phyloP scores from a whole-genome alignment of 37 sponge, comb jelly and placozoan genomes.

The Agelas oroides region DNA sequence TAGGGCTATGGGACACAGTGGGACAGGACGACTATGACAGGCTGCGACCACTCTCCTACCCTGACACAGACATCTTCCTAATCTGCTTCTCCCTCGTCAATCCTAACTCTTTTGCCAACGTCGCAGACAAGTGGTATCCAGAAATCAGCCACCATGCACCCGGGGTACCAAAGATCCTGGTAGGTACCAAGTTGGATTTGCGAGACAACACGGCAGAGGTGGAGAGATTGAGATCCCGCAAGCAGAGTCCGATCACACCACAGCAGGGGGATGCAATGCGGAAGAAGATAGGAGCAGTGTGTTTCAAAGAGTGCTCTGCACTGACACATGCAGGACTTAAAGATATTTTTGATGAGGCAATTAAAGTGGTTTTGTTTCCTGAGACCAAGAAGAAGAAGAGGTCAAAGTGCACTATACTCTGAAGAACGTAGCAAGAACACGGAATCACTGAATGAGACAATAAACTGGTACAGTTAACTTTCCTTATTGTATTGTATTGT shows the following conservation, averaged over 20 bases:
- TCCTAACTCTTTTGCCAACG: slow-evolving; percentile 83
- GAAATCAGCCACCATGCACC: slow-evolving; percentile 88
- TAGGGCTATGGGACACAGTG: slow-evolving; percentile 95
- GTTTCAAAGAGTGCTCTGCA: slow-evolving; percentile 88
- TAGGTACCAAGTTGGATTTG: slow-evolving; percentile 88
- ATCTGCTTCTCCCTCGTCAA: slow-evolving; percentile 88
- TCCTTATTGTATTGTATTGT: neutral
- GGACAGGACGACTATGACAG: slow-evolving; percentile 95
- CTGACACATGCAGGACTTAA: slow-evolving; percentile 89
- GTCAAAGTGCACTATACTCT: slow-evolving; percentile 62
- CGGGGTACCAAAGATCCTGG: slow-evolving; percentile 84
- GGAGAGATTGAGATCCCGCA: slow-evolving; percentile 62
- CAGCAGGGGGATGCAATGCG: slow-evolving; percentile 80
- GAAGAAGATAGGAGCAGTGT: slow-evolving; percentile 77
- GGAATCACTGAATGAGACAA: neutral
- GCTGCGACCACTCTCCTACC: slow-evolving; percentile 90
- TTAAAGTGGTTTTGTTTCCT: slow-evolving; percentile 86
- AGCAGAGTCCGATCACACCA: slow-evolving; percentile 53
- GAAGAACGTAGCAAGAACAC: neutral
- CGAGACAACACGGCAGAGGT: slow-evolving; percentile 72
- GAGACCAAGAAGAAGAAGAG: slow-evolving; percentile 68
- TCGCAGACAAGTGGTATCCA: slow-evolving; percentile 85
- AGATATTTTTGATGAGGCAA: slow-evolving; percentile 90
- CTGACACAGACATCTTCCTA: slow-evolving; percentile 90
- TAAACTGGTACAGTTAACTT: neutral